phyloP scores from a whole-genome alignment of 2,113 vertebrate species.

The Eulemur rufifrons region DNA sequence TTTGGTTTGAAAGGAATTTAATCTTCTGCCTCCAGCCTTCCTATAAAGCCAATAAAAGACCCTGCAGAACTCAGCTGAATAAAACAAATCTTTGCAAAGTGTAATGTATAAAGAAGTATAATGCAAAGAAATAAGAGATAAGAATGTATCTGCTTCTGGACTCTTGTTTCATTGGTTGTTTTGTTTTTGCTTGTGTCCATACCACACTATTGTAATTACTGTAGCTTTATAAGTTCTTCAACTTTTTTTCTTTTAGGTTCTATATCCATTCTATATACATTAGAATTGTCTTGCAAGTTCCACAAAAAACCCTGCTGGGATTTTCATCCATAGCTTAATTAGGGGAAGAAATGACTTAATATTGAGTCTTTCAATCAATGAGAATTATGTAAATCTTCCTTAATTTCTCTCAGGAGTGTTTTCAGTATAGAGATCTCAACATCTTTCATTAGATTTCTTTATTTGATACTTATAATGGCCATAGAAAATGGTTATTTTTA shows the following conservation, averaged over 20 bases:
- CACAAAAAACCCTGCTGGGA: neutral
- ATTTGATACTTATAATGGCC: neutral
- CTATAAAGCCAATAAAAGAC: neutral
- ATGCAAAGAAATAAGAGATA: neutral
- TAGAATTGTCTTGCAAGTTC: neutral
- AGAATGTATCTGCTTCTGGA: neutral
- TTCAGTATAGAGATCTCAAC: neutral
- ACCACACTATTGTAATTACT: neutral
- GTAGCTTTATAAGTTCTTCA: neutral
- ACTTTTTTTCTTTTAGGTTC: neutral
- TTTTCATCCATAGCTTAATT: neutral
- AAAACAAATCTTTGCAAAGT: neutral
- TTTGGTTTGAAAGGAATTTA: neutral
- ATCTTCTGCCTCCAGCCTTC: neutral
- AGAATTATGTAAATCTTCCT: neutral
- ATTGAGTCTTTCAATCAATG: neutral
- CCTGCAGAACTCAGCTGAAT: neutral
- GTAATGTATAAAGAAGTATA: neutral
- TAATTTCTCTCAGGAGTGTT: neutral
- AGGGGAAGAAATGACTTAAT: neutral
- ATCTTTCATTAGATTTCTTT: neutral
- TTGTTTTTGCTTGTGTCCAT: neutral
- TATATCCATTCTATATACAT: neutral
- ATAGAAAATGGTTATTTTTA: neutral
- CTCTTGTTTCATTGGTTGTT: neutral